Evolutionary conservation across 1,140 invertebrate species (phyloP).

Genomic region (Andrena cerasifolii): DNA sequence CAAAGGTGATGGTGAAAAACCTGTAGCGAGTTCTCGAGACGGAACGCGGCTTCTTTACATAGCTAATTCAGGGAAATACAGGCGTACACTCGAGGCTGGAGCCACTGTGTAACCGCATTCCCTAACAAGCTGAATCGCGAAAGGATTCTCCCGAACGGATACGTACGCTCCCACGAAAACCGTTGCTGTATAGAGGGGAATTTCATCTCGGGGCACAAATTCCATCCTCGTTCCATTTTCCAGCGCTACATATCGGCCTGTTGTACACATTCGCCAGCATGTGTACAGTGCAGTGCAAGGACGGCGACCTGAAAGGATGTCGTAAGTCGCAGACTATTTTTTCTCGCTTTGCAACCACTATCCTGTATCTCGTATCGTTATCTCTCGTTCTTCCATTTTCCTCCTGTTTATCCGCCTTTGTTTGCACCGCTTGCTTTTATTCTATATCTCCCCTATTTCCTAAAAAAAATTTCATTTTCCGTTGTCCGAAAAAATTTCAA

Average conservation of each 20-base stretch:
- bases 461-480: no score
- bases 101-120: conserved; percentile 16
- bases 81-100: not conserved
- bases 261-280: not conserved
- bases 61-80: conserved; percentile 44
- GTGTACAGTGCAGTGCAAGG: not conserved
- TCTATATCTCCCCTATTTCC: no score
- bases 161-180: conserved; percentile 7
- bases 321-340: conserved; percentile 6
- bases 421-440: no score
- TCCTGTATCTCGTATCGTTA: not conserved
- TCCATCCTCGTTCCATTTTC: conserved; percentile 20
- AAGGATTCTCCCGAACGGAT: conserved; percentile 31
- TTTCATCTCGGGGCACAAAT: conserved; percentile 3
- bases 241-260: conserved; percentile 8
- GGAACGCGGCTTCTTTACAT: not conserved
- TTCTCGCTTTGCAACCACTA: not conserved
- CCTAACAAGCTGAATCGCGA: conserved; percentile 37
- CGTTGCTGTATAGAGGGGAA: not conserved
- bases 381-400: not conserved
- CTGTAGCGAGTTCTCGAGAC: conserved; percentile 23
- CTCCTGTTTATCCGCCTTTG: no score
- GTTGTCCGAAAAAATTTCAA: no score
- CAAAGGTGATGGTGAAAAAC: not conserved
- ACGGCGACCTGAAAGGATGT: not conserved